Evolutionary conservation across 2,113 vertebrate species (phyloP).

Genomic region (Malurus elegans): DNA sequence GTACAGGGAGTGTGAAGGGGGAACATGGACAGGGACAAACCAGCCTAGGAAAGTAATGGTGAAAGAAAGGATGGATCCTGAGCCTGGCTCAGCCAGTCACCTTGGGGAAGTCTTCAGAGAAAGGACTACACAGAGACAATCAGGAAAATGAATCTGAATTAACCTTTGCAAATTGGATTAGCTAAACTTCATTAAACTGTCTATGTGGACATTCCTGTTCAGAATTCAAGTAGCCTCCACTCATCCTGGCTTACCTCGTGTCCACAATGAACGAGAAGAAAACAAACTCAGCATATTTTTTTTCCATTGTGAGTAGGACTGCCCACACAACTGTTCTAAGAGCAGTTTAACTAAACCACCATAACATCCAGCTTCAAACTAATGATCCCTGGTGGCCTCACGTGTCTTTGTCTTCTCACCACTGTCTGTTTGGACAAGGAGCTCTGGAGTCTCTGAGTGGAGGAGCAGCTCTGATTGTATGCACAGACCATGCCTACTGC

Average conservation of each 20-base stretch:
- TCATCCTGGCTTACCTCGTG: neutral
- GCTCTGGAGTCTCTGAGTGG: neutral
- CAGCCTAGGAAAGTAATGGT: neutral
- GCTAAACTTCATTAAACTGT: slow-evolving; percentile 56
- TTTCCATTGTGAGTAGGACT: neutral
- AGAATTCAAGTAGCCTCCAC: slow-evolving; percentile 32
- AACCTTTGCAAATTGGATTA: slow-evolving; percentile 60
- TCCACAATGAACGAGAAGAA: neutral
- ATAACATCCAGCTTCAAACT: neutral
- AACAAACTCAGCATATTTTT: neutral
- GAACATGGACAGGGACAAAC: neutral
- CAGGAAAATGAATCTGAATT: slow-evolving; percentile 54
- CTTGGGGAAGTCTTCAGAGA: slow-evolving; percentile 12
- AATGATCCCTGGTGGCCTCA: neutral
- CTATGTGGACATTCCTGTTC: slow-evolving; percentile 42
- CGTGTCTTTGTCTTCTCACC: neutral
- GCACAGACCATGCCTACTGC: neutral
- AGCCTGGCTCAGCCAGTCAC: neutral
- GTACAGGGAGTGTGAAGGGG: too few relatives aligned
- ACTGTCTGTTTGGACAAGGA: neutral
- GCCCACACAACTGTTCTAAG: neutral
- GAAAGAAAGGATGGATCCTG: neutral
- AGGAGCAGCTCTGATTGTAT: neutral
- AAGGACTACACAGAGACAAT: slow-evolving; percentile 32
- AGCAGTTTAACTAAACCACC: neutral